A percentile compares a stretch with the other conserved stretches of the same genome.
Evolutionary conservation across 53 echinoderm and acorn worm species (phyloP).

Genomic region (Henricia sp.): DNA sequence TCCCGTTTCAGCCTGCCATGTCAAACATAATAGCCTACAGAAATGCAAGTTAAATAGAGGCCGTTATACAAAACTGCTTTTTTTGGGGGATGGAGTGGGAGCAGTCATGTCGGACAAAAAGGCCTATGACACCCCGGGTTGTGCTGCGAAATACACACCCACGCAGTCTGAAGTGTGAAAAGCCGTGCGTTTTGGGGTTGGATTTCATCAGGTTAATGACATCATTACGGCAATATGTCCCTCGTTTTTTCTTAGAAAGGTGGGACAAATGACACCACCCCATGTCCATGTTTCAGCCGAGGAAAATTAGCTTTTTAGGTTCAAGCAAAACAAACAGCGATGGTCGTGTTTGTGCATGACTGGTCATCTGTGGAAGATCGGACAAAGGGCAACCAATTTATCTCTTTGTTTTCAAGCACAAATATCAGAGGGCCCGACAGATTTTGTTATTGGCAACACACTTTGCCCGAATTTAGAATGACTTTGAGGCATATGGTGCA

Average conservation of each 20-base stretch:
- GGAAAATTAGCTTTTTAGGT: slow-evolving; percentile 62
- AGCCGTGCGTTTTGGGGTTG: slow-evolving; percentile 22
- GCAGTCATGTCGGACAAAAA: slow-evolving; percentile 33
- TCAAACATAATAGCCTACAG: slow-evolving; percentile 36
- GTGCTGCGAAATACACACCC: slow-evolving; percentile 53
- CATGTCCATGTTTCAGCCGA: neutral
- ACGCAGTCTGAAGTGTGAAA: slow-evolving; percentile 46
- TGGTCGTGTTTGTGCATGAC: too few relatives aligned
- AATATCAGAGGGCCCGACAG: too few relatives aligned
- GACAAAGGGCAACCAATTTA: too few relatives aligned
- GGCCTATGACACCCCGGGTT: slow-evolving; percentile 9
- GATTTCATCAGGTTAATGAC: slow-evolving; percentile 50
- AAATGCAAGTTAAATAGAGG: slow-evolving; percentile 48
- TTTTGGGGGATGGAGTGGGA: too few relatives aligned
- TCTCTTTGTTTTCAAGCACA: too few relatives aligned
- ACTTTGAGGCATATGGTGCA: too few relatives aligned
- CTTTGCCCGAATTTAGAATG: too few relatives aligned
- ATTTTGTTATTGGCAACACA: too few relatives aligned
- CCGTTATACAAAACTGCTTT: neutral
- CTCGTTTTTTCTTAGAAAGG: slow-evolving; percentile 43
- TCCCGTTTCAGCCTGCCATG: slow-evolving; percentile 11
- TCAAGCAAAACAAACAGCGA: too few relatives aligned
- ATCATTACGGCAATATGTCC: slow-evolving; percentile 19
- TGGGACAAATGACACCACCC: slow-evolving; percentile 38
- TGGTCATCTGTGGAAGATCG: too few relatives aligned